Evolutionary conservation across 2,888 invertebrate genomes (phyloP), one percentile per base, ranked within the genome.

Genomic region (Dynastes tityus): DNA sequence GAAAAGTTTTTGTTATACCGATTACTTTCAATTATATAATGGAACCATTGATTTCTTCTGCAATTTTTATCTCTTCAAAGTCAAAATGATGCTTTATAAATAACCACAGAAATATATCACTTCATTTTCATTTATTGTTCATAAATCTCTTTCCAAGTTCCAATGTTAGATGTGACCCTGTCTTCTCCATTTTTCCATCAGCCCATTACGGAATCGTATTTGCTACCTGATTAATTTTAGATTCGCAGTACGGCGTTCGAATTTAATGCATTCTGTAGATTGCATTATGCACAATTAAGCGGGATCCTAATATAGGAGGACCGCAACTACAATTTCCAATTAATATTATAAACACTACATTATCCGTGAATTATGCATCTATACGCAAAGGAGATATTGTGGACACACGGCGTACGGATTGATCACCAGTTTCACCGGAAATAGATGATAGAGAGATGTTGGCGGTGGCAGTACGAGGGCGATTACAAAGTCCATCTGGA

Each of bases 301-400:
- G 63, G 63, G 1, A 63, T 27, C 29, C 63, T 63, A 63, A 63
- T 63, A 63, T 29, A 22, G 63, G 13, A 32, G 63, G 22, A 58
- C 63, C 63, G 63, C 63, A 67, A 27, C 58, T 37, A 58, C 58
- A 73, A 73, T 73, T 73, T 73, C 73, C 73, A 73, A 73, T 73
- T 73, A 73, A 73, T 73, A 73, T 73, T 73, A 73, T 73, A 73
- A 73, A 58, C 73, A 55, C 71, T 1, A 37, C 37, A 53, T 55
- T 71, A 71, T 71, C 40, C 58, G 68, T 68, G 58, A 73, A 73
- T 58, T 73, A 73, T 61, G 73, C 13, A 58, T 22, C 11, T 40
- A 67, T 27, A 67, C n/a, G 32, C 68, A 68, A 9, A 55, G 16
- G 55, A 45, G 45, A 45, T 45, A 45, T 2, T 22, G 55, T 58